A percentile compares a stretch with the other conserved stretches of the same genome.
phyloP scores from a whole-genome alignment of 2,113 vertebrate genomes.

The Lepidothrix coronata region DNA sequence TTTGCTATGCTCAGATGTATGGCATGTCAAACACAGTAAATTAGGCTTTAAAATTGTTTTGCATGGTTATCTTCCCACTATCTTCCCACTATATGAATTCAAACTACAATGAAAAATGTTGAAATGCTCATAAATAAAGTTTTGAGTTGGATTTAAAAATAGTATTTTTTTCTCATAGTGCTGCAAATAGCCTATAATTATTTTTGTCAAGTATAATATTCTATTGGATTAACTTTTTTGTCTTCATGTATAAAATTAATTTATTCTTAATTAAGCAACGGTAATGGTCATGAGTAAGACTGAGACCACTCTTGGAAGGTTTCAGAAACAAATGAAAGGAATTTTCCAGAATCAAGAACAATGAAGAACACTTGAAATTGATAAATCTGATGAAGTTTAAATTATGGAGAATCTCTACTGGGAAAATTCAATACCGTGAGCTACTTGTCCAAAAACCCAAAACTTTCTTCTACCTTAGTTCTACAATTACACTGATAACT shows the following conservation, averaged over 20 bases:
- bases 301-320: background rate
- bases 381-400: background rate
- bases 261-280: background rate
- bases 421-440: background rate
- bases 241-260: background rate
- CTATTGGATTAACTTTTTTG: background rate
- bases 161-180: background rate
- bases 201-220: background rate
- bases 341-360: background rate
- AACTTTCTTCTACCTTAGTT: background rate
- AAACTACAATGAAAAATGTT: background rate
- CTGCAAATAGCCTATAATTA: background rate
- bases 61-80: background rate
- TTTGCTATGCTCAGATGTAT: background rate
- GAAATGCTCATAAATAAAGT: background rate
- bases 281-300: background rate
- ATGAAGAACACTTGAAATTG: background rate
- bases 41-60: background rate
- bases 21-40: background rate
- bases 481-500: background rate
- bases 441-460: background rate
- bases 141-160: background rate
- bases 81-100: background rate
- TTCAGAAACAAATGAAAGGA: background rate
- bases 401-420: background rate